Percentiles rank a stretch among this genome's conserved stretches.
phyloP scores from a whole-genome alignment of 1,140 invertebrate genomes.

The Musca vetustissima region DNA sequence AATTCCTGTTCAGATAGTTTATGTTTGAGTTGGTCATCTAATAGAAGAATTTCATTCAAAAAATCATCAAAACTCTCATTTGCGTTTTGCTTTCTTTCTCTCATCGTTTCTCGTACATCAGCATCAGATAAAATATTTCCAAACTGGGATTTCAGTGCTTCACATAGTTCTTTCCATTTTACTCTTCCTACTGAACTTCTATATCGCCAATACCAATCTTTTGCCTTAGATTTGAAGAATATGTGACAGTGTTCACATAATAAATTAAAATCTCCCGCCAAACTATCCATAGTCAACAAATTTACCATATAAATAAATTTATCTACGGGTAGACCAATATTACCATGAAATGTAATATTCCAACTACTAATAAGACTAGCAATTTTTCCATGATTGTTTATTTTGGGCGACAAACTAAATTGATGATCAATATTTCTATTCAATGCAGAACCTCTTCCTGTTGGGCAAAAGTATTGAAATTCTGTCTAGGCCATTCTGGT shows the following conservation, averaged over 20 bases:
- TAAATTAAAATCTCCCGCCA: background rate
- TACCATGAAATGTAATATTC: slow-evolving; percentile 2
- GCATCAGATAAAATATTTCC: background rate
- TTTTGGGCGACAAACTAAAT: too few species aligned
- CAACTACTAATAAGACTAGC: background rate
- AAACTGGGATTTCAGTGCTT: background rate
- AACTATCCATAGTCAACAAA: background rate
- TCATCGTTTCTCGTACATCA: background rate
- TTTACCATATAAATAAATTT: slow-evolving; percentile 3
- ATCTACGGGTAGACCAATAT: background rate
- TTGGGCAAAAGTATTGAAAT: background rate
- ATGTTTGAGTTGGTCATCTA: background rate
- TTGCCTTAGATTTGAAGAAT: background rate
- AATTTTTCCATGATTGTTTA: background rate
- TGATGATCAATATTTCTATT: background rate
- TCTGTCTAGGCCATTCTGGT: background rate
- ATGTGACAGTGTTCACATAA: background rate
- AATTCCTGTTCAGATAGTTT: background rate
- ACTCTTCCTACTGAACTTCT: background rate
- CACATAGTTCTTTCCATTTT: background rate
- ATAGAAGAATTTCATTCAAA: background rate
- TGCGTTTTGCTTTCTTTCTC: background rate
- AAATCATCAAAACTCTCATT: background rate
- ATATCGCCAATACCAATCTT: background rate
- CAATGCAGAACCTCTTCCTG: background rate